These are phyloP conservation scores for Anaspis maculata DNA, from an alignment of 2,888 invertebrate species.

Conservation along the genomic window DNA sequence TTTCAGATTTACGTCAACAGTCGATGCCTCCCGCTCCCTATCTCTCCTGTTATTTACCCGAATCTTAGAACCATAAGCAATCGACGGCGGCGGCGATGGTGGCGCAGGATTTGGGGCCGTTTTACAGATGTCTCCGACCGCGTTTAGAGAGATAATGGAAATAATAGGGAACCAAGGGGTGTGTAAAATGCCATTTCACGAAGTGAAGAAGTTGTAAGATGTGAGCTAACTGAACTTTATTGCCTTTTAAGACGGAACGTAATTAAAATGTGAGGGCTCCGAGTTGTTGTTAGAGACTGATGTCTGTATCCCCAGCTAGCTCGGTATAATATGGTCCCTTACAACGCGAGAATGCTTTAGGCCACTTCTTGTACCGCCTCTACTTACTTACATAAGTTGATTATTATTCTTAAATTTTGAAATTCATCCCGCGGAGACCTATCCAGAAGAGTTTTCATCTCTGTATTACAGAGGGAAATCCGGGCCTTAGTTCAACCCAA, in stretches of 20 bases:
- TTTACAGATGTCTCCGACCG: constrained; percentile 4
- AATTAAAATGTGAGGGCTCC: constrained; percentile 34
- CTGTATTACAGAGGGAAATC: too few relatives aligned
- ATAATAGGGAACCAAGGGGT: constrained; percentile 18
- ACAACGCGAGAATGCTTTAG: constrained; percentile 6
- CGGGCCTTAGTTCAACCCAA: too few relatives aligned
- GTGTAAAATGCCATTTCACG: constrained; percentile 28
- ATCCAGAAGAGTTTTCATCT: too few relatives aligned
- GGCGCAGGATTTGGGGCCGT: constrained; percentile 3
- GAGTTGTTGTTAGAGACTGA: constrained; percentile 21
- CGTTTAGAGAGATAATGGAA: constrained; percentile 12
- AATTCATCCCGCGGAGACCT: too few relatives aligned
- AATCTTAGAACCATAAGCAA: too few relatives aligned
- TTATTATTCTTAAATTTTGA: too few relatives aligned
- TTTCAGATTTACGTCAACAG: constrained; percentile 7
- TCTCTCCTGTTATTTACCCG: too few relatives aligned
- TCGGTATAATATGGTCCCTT: constrained; percentile 13
- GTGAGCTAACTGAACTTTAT: constrained; percentile 35
- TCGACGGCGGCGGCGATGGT: too few relatives aligned
- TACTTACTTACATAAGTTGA: too few relatives aligned
- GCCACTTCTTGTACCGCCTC: too few relatives aligned
- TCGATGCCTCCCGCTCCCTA: too few relatives aligned
- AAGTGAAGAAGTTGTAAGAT: constrained; percentile 33
- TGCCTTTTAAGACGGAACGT: constrained; percentile 34
- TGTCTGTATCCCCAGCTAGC: constrained; percentile 14